Conservation (phyloP, 2,888 invertebrate genomes). For the Coleophora deauratella region DNA sequence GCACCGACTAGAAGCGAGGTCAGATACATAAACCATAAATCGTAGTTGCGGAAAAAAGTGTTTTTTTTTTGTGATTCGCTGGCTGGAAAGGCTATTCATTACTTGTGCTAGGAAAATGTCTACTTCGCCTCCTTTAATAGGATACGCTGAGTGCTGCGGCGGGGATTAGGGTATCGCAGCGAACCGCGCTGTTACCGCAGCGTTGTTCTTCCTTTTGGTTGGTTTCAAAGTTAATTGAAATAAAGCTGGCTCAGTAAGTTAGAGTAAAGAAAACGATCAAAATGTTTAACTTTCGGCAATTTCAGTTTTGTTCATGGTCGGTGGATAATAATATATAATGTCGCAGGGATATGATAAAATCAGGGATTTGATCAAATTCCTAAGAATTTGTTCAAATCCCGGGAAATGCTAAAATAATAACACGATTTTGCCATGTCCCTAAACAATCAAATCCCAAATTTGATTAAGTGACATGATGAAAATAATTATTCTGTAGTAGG, state of each 20-base stretch:
- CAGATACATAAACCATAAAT: slow-evolving; percentile 61
- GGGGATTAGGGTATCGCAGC: slow-evolving; percentile 17
- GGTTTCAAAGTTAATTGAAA: slow-evolving; percentile 7
- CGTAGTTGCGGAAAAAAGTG: slow-evolving; percentile 41
- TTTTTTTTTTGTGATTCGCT: slow-evolving; percentile 40
- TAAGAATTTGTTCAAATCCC: no score
- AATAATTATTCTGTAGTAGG: no score
- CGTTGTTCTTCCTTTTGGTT: slow-evolving; percentile 6
- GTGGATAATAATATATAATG: no score
- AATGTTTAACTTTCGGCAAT: no score
- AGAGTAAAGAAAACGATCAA: no score
- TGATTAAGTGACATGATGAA: no score
- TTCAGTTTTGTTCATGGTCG: no score
- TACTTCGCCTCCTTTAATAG: slow-evolving; percentile 27
- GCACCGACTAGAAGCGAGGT: slow-evolving; percentile 42
- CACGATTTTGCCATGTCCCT: no score
- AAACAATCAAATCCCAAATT: no score
- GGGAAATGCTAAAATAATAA: no score
- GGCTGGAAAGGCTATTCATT: slow-evolving; percentile 44
- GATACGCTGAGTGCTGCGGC: slow-evolving; percentile 13
- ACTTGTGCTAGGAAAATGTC: slow-evolving; percentile 38
- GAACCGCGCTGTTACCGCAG: slow-evolving; percentile 1
- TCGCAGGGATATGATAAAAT: no score
- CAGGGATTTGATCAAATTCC: no score
- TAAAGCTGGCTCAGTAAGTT: slow-evolving; percentile 1